Evolutionary conservation across 2,113 vertebrate genomes (phyloP).

Genomic region (Kryptolebias marmoratus): DNA sequence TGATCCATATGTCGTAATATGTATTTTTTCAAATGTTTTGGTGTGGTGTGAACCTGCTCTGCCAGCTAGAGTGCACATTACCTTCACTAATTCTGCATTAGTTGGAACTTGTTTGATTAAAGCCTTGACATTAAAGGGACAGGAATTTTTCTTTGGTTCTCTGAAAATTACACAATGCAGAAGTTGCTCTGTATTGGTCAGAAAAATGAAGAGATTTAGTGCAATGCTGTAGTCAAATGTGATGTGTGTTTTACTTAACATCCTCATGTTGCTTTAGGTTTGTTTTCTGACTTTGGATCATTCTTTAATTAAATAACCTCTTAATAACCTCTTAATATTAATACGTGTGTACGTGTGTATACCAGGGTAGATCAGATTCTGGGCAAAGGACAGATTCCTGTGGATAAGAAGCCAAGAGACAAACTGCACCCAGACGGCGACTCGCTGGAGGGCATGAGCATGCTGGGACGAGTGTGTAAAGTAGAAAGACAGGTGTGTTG

Average conservation of each 20-base stretch:
- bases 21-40: constrained; percentile 2
- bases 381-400: constrained; percentile 94
- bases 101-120: not conserved
- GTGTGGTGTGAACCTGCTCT: not conserved
- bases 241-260: constrained; percentile 48
- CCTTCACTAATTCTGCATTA: constrained; percentile 20
- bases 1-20: constrained; percentile 2
- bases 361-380: constrained; percentile 96
- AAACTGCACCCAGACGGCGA: constrained; percentile 91
- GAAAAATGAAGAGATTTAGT: not conserved
- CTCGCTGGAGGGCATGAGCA: constrained; percentile 91
- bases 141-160: not conserved
- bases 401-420: constrained; percentile 92
- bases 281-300: constrained; percentile 43
- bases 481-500: constrained; percentile 94
- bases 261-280: constrained; percentile 46
- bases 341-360: constrained; percentile 20
- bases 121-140: not conserved
- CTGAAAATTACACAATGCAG: not conserved
- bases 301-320: constrained; percentile 22
- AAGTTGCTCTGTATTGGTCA: not conserved
- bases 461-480: constrained; percentile 97
- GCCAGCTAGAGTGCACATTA: constrained; percentile 18
- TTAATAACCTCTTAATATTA: too few species aligned
- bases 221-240: not conserved